Base-by-base conservation (phyloP, 2,888 invertebrate species). In the Dascillus cervinus region DNA sequence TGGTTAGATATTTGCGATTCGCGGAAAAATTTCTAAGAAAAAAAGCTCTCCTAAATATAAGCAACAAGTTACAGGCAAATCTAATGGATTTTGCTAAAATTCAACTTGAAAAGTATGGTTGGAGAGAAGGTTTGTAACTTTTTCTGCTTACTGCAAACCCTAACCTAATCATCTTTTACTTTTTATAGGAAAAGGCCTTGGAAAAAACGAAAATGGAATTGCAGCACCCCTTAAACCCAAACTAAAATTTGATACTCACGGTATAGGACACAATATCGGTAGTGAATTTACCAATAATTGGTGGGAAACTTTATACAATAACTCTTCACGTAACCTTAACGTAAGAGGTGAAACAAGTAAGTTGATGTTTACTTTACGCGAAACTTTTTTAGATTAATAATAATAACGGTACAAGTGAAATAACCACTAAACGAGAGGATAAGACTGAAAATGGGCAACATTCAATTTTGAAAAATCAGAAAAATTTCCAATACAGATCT, bases 301-400 rank as follows among this genome's bases (percentile, higher is more conserved):
- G 90, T 89, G 88, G 88, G 81, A 82, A 41, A 72, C 76, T 5
- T 67, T 82, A 4, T 90, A 79, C 52, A 78, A 89, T 52, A 78
- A 78, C 49, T 83, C 86, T 2, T 73, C 81, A 2, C 70, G 69
- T 3, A 83, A 81, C 59, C 70, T 86, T 4, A 66, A 76, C 53
- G 73, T 80, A 32, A 49, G 50, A 29, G 36, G 20, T 50, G 43
- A 37, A n/a, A 14, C 15, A n/a, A n/a, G 26, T 13, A 32, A 34
- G 39, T 50, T 2, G 53, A 63, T 13, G 49, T 53, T n/a, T n/a
- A n/a, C n/a, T n/a, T n/a, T n/a, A n/a, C n/a, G n/a, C n/a, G n/a
- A n/a, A n/a, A n/a, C n/a, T n/a, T n/a, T n/a, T n/a, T n/a, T n/a
- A n/a, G n/a, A n/a, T n/a, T n/a, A n/a, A n/a, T n/a, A n/a, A n/a